Evolutionary conservation across 2,797 vertebrate genomes (phyloP).

Genomic region (Macropodus opercularis): DNA sequence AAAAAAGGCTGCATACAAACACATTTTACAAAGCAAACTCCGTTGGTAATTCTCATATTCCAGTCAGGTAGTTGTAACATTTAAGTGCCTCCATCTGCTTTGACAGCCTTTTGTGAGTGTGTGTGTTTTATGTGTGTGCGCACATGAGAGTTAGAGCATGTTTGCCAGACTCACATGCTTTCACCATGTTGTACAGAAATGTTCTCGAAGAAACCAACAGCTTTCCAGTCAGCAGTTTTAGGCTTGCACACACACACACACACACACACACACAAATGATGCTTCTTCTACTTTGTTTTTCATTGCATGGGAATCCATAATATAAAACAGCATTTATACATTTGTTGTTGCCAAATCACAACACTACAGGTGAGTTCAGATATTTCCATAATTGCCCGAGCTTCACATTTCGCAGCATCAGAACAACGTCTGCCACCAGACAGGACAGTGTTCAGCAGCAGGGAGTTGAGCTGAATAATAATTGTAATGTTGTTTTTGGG

Average conservation of each 20-base stretch:
- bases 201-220: constrained; percentile 73
- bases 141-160: constrained; percentile 55
- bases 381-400: constrained; percentile 17
- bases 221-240: constrained; percentile 70
- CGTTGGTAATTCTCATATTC: no score
- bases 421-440: constrained; percentile 25
- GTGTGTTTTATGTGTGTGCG: constrained; percentile 21
- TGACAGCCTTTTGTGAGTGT: constrained; percentile 54
- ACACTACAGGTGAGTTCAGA: constrained; percentile 3
- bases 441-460: constrained; percentile 32
- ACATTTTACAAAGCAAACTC: no score
- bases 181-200: constrained; percentile 67
- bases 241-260: constrained; percentile 2
- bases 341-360: constrained; percentile 38
- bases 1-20: background rate
- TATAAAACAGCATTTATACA: constrained; percentile 20
- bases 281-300: constrained; percentile 8
- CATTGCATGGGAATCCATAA: constrained; percentile 15
- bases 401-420: background rate
- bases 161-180: constrained; percentile 67
- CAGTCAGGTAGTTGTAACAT: constrained; percentile 57
- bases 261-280: constrained; percentile 18
- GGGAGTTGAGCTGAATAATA: constrained; percentile 59
- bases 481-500: constrained; percentile 55
- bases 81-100: constrained; percentile 65